Evolutionary conservation across 37 sponge, comb jelly and placozoan species (phyloP), one percentile per base, ranked within the genome.

Genomic region (Hormiphora californensis): DNA sequence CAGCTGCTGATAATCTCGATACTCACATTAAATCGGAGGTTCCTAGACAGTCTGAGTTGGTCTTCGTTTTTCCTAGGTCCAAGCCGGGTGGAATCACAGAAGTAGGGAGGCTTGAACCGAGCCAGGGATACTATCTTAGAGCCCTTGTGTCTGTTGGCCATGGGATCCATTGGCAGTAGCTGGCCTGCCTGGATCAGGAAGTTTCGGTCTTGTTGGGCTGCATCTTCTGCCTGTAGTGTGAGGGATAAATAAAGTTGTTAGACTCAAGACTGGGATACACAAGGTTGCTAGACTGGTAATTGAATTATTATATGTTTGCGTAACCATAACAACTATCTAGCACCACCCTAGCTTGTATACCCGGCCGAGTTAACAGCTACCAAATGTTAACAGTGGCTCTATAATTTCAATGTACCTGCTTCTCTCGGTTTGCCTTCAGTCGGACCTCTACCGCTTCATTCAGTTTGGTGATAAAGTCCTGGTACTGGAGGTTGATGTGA

Each of bases 401-500:
- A n/a, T n/a, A n/a, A n/a, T n/a, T n/a, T n/a, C n/a, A n/a, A n/a
- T 19, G 9, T 73, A 73, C 81, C 81, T 73, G 81, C 35, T 73
- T 73, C 15, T 73, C 81, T 19, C 35, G 40, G 25, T 73, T 73
- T 41, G 40, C 43, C 3, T 27, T 22, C 1, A 73, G 46, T 41
- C 81, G 32, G 2, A 22, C 0, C 46, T 73, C 81, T 7, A 73
- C 35, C 46, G 40, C 81, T 19, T n/a, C 81, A 0, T 1, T 73
- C 35, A 73, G 32, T 33, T 73, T 73, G 7, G 35, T 19, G 46
- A 73, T 27, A 28, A 73, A 73, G 46, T 73, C 81, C 81, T 73
- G 81, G 44, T 43, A 73, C 44, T 73, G 81, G 28, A 73, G 46
- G 81, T 73, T 73, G 46, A 73, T 73, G 5, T 73, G 46, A n/a